Conservation (phyloP, 1,140 invertebrate genomes). For the Diprion similis region DNA sequence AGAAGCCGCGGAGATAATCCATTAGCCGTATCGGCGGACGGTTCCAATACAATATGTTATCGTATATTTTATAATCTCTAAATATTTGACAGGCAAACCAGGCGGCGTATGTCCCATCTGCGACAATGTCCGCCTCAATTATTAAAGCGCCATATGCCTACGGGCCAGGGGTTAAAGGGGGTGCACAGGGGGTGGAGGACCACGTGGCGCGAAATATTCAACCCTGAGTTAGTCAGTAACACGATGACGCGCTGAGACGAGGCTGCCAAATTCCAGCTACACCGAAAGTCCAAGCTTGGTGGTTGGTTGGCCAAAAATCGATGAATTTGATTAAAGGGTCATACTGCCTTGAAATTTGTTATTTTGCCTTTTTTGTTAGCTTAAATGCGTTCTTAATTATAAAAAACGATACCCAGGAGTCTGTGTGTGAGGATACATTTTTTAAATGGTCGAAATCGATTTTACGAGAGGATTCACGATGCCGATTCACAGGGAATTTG, state of each 20-base stretch:
- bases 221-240: not conserved
- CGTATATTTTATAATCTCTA: constrained; percentile 45
- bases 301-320: too few relatives aligned
- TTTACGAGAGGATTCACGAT: too few relatives aligned
- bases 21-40: not conserved
- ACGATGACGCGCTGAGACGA: constrained; percentile 10
- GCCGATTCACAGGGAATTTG: too few relatives aligned
- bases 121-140: constrained; percentile 46
- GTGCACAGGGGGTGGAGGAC: constrained; percentile 6
- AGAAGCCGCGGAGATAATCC: not conserved
- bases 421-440: too few relatives aligned
- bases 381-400: too few relatives aligned
- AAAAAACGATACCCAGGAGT: too few relatives aligned
- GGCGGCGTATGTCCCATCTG: constrained; percentile 41
- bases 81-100: constrained; percentile 45
- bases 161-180: constrained; percentile 9
- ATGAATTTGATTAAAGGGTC: too few relatives aligned
- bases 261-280: constrained; percentile 23
- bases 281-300: not conserved
- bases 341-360: not conserved
- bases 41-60: constrained; percentile 9
- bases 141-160: constrained; percentile 50
- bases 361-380: not conserved
- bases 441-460: too few relatives aligned
- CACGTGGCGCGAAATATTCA: not conserved